phyloP scores from a whole-genome alignment of 30 jellyfish, hydroid and myxozoan species.

The Chironex yamaguchii region DNA sequence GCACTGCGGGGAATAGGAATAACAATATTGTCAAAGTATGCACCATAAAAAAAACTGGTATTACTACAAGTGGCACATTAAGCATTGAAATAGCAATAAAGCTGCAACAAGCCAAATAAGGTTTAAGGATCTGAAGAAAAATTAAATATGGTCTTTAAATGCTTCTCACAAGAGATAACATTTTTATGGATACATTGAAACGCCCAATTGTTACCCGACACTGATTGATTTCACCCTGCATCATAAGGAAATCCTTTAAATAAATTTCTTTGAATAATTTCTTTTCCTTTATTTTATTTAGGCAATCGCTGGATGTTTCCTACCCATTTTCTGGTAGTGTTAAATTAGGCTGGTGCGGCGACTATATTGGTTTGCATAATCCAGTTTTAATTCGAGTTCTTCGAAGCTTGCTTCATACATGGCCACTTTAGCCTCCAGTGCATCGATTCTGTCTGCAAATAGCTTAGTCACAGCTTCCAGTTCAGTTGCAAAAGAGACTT shows the following conservation, averaged over 20 bases:
- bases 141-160: slow-evolving; percentile 19
- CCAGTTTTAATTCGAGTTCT: slow-evolving; percentile 9
- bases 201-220: too few relatives aligned
- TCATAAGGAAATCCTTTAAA: too few relatives aligned
- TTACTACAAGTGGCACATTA: slow-evolving; percentile 25
- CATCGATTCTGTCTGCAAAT: slow-evolving; percentile 10
- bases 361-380: slow-evolving; percentile 32
- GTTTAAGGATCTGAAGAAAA: slow-evolving; percentile 25
- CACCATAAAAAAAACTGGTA: slow-evolving; percentile 29
- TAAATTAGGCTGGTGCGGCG: slow-evolving; percentile 8
- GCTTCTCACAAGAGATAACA: slow-evolving; percentile 15
- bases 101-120: slow-evolving; percentile 30
- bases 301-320: slow-evolving; percentile 15
- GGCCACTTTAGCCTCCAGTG: slow-evolving; percentile 11
- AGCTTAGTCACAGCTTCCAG: slow-evolving; percentile 15
- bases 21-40: slow-evolving; percentile 39
- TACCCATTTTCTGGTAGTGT: slow-evolving; percentile 4
- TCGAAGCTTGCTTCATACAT: slow-evolving; percentile 9
- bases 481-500: not conserved
- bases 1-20: slow-evolving; percentile 7
- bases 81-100: slow-evolving; percentile 53
- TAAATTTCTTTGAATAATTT: too few relatives aligned
- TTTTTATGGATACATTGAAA: slow-evolving; percentile 40
- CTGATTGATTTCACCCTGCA: too few relatives aligned
- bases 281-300: too few relatives aligned